phyloP scores from a whole-genome alignment of 2,797 vertebrate species.

The Lepilemur septentrionalis region DNA sequence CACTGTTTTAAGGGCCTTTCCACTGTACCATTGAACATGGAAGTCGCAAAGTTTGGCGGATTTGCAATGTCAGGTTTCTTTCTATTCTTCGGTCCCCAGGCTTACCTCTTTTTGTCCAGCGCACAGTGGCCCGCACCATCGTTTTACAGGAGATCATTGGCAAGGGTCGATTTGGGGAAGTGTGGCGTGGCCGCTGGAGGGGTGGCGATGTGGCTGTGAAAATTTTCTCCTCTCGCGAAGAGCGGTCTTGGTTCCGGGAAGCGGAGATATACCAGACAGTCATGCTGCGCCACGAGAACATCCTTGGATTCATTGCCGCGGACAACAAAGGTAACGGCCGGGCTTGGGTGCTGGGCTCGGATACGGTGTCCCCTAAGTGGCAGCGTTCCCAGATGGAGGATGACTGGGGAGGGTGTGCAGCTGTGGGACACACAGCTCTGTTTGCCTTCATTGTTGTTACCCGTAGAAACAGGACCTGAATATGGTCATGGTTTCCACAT shows the following conservation, averaged over 20 bases:
- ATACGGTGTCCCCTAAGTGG: accelerated
- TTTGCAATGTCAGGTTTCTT: background rate
- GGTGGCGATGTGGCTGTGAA: constrained; percentile 98
- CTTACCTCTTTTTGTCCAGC: constrained; percentile 95
- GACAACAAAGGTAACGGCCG: constrained; percentile 95
- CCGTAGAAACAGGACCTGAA: background rate
- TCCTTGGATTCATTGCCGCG: constrained; percentile 97
- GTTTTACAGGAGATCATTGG: constrained; percentile 99
- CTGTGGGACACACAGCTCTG: background rate
- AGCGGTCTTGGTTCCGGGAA: constrained; percentile 98
- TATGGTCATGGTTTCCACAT: background rate
- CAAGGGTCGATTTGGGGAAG: constrained; percentile 98
- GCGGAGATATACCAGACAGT: constrained; percentile 99
- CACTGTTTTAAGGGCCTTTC: background rate
- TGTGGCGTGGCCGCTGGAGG: constrained; percentile 97
- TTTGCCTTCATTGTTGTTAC: background rate
- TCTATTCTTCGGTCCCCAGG: constrained; percentile 83
- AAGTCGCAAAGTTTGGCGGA: background rate
- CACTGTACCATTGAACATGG: background rate
- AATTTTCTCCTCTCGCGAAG: constrained; percentile 98
- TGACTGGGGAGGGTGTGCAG: background rate
- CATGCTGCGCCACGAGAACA: constrained; percentile 98
- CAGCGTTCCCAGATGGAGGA: background rate
- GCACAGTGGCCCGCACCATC: constrained; percentile 96
- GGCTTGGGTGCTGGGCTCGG: background rate